Evolutionary conservation across 2,888 invertebrate genomes (phyloP).

Genomic region (Acleris emargana): DNA sequence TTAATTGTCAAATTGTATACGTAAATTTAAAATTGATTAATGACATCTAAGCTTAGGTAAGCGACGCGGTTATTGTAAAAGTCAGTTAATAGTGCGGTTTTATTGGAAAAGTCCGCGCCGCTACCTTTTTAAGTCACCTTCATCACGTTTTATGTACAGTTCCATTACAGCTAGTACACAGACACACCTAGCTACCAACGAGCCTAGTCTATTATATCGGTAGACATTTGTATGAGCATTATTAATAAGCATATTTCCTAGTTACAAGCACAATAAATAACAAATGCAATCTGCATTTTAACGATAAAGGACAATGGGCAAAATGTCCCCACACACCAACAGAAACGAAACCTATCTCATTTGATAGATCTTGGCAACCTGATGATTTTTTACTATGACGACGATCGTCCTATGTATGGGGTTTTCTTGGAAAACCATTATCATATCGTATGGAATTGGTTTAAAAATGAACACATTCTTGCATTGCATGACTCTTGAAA

Average conservation of each 20-base stretch:
- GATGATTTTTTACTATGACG: no score
- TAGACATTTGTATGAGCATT: conserved; percentile 33
- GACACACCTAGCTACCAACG: conserved; percentile 33
- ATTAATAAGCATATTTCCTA: conserved; percentile 17
- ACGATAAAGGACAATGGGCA: no score
- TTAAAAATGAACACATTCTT: no score
- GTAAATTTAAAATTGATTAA: conserved; percentile 24
- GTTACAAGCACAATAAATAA: background rate
- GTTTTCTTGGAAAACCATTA: no score
- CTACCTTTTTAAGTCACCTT: conserved; percentile 11
- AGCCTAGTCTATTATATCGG: conserved; percentile 29
- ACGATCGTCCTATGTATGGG: no score
- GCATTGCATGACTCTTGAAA: no score
- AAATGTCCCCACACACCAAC: no score
- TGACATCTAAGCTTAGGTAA: conserved; percentile 1
- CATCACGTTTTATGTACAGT: conserved; percentile 24
- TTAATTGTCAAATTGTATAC: conserved; percentile 1
- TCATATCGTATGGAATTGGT: no score
- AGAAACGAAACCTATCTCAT: no score
- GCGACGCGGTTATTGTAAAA: conserved; percentile 19
- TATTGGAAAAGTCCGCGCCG: conserved; percentile 11
- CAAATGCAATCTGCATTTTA: background rate
- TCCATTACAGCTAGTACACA: conserved; percentile 32
- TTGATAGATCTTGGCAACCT: no score
- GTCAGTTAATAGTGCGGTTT: background rate